Evolutionary conservation across 2,888 invertebrate genomes (phyloP).

Genomic region (Cryptus viduatorius): DNA sequence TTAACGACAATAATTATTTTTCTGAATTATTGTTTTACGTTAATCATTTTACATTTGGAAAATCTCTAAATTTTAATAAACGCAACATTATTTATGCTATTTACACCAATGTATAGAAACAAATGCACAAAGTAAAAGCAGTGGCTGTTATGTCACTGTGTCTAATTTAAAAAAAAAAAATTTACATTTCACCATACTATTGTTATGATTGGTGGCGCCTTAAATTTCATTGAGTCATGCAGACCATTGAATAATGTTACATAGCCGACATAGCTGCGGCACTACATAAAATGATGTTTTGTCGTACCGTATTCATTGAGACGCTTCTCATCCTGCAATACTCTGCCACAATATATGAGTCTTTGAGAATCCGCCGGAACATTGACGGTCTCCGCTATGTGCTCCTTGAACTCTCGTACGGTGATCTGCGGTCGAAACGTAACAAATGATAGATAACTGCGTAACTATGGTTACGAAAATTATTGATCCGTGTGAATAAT

Average conservation of each 20-base stretch:
- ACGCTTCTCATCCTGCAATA: conserved; percentile 94
- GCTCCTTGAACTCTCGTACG: conserved; percentile 92
- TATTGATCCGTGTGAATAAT: conserved; percentile 31
- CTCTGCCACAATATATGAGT: conserved; percentile 97
- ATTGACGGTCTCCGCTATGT: conserved; percentile 91
- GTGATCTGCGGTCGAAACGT: conserved; percentile 88
- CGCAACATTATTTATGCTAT: too few relatives aligned
- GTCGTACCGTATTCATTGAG: conserved; percentile 92
- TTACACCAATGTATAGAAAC: not conserved
- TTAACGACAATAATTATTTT: too few relatives aligned
- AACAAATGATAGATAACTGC: conserved; percentile 50
- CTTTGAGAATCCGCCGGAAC: conserved; percentile 94
- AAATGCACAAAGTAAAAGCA: not conserved
- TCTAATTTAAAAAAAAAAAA: not conserved
- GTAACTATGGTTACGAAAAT: conserved; percentile 18
- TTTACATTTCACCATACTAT: not conserved
- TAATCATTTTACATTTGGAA: too few relatives aligned
- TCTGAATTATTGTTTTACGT: too few relatives aligned
- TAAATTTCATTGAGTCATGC: not conserved
- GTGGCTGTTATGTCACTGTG: not conserved
- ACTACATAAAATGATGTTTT: not conserved
- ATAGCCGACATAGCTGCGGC: not conserved
- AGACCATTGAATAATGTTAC: not conserved
- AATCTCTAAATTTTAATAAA: too few relatives aligned
- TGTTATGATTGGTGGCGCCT: not conserved